Conservation (phyloP, 2,888 invertebrate species). For the Orgyia antiqua region DNA sequence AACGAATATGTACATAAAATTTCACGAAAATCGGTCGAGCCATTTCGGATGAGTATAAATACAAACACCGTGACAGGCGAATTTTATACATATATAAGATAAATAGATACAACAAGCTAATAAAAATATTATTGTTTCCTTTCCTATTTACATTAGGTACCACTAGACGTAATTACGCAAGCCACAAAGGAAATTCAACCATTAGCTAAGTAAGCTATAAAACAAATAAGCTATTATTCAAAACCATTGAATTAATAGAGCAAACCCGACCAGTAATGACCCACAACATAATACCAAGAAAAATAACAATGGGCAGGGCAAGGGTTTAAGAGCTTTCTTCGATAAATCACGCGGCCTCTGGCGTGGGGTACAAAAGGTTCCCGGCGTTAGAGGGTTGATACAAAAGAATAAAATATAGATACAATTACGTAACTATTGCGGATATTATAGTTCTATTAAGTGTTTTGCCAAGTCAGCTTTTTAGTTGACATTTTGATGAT, state of each 20-base stretch:
- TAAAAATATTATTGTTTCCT: too few relatives aligned
- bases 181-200: too few relatives aligned
- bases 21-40: too few relatives aligned
- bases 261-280: slow-evolving; percentile 54
- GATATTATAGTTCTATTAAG: slow-evolving; percentile 53
- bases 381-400: slow-evolving; percentile 19
- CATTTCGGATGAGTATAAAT: too few relatives aligned
- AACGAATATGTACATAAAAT: too few relatives aligned
- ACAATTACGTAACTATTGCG: slow-evolving; percentile 61
- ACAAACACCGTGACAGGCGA: too few relatives aligned
- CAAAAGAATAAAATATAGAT: slow-evolving; percentile 49
- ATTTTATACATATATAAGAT: too few relatives aligned
- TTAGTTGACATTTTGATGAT: neutral
- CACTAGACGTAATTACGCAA: too few relatives aligned
- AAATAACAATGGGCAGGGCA: slow-evolving; percentile 50
- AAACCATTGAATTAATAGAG: slow-evolving; percentile 50
- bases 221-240: slow-evolving; percentile 13
- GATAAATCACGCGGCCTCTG: slow-evolving; percentile 58
- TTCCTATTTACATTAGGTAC: too few relatives aligned
- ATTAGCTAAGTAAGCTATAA: too few relatives aligned
- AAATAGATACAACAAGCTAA: too few relatives aligned
- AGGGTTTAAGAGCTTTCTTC: slow-evolving; percentile 76
- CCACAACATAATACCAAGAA: slow-evolving; percentile 38
- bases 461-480: slow-evolving; percentile 38
- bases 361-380: slow-evolving; percentile 24